Percentiles rank a stretch among this genome's conserved stretches.
These are phyloP conservation scores for Epistrophe eligans DNA, from an alignment of 2,888 invertebrate genomes.

Conservation along the genomic window DNA sequence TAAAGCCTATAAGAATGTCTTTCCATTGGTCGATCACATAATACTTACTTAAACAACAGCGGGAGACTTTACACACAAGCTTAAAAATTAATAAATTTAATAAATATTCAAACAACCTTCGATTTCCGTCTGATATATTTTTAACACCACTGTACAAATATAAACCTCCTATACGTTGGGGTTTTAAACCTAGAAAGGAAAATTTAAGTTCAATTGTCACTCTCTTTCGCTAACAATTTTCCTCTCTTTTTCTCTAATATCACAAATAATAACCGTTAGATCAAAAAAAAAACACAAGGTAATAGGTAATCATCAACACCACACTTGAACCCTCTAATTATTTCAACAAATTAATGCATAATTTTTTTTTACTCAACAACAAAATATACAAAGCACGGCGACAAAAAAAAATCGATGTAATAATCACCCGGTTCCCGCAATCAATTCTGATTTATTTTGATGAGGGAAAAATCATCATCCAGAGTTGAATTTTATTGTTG, in stretches of 20 bases:
- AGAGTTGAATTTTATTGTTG: slow-evolving; percentile 23
- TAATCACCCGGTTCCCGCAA: slow-evolving; percentile 56
- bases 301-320: slow-evolving; percentile 56
- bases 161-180: neutral
- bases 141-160: slow-evolving; percentile 32
- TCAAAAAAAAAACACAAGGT: neutral
- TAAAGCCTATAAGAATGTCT: too few relatives aligned
- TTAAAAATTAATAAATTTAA: too few relatives aligned
- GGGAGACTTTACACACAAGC: too few relatives aligned
- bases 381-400: slow-evolving; percentile 6
- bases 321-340: slow-evolving; percentile 68
- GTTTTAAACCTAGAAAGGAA: slow-evolving; percentile 4
- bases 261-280: neutral
- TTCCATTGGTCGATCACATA: too few relatives aligned
- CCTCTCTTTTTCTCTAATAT: neutral
- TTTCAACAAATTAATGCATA: slow-evolving; percentile 62
- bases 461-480: slow-evolving; percentile 24
- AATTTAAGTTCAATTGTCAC: slow-evolving; percentile 48
- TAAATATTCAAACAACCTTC: too few relatives aligned
- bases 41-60: too few relatives aligned
- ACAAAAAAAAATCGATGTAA: slow-evolving; percentile 40
- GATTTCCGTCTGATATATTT: slow-evolving; percentile 12
- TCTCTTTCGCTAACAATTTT: neutral
- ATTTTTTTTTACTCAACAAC: slow-evolving; percentile 11
- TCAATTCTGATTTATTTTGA: slow-evolving; percentile 63